Conservation (phyloP, 1,140 invertebrate genomes). For the Aphidius ervi region DNA sequence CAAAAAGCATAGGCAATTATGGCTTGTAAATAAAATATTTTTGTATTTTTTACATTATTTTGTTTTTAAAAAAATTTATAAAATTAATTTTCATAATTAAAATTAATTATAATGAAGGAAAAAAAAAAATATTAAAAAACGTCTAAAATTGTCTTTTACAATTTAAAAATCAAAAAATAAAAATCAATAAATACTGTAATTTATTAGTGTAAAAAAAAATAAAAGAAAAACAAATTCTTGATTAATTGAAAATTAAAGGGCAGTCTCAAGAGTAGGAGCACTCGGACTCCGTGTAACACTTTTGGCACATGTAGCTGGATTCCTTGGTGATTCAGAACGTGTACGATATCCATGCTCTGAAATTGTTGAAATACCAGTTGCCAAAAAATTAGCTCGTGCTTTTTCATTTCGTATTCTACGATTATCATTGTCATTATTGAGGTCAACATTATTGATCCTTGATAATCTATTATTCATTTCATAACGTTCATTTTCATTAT, state of each 20-base stretch:
- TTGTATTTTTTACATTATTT: too few species aligned
- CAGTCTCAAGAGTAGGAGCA: constrained; percentile 47
- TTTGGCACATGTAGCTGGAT: constrained; percentile 19
- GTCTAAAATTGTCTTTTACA: not conserved
- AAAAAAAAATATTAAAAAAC: too few species aligned
- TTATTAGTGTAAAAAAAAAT: constrained; percentile 1
- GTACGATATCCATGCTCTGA: constrained; percentile 33
- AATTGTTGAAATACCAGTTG: constrained; percentile 26
- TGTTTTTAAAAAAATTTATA: too few species aligned
- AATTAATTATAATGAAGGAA: not conserved
- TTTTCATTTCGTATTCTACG: constrained; percentile 4
- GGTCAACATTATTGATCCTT: not conserved
- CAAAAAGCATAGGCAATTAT: too few species aligned
- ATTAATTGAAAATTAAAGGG: constrained; percentile 36
- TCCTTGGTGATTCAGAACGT: constrained; percentile 43
- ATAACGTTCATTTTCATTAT: constrained; percentile 16
- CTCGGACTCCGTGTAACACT: constrained; percentile 45
- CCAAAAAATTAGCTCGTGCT: constrained; percentile 43
- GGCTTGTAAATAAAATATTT: too few species aligned
- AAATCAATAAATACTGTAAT: not conserved
- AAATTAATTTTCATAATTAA: not conserved
- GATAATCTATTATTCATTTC: not conserved
- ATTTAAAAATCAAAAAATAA: too few species aligned
- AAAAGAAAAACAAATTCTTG: not conserved
- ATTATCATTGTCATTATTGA: not conserved